Percentiles rank a stretch among this genome's conserved stretches.
Evolutionary conservation across 2,888 invertebrate species (phyloP).

Genomic region (Spodoptera littoralis): DNA sequence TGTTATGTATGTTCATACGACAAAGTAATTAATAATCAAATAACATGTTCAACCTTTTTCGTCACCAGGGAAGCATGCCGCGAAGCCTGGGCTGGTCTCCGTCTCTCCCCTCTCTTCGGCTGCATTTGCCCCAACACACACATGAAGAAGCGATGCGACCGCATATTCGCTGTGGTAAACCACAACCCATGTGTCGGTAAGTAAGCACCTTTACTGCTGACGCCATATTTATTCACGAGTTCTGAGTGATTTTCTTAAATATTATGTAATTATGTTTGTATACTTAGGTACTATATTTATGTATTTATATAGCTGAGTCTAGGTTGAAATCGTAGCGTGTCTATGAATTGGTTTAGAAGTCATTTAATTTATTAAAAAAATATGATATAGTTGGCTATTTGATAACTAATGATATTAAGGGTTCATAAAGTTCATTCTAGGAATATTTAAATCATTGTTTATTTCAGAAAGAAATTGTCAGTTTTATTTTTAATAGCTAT

Average conservation of each 20-base stretch:
- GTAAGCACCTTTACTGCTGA: constrained; percentile 78
- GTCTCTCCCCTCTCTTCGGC: constrained; percentile 96
- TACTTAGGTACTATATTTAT: background rate
- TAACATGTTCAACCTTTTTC: background rate
- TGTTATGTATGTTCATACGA: no score
- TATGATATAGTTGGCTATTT: no score
- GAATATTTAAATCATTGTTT: no score
- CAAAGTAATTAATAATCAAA: no score
- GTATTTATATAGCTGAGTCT: no score
- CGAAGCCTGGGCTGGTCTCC: constrained; percentile 95
- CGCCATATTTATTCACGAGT: constrained; percentile 66
- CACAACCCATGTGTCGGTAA: constrained; percentile 98
- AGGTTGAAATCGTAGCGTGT: no score
- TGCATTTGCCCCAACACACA: constrained; percentile 97
- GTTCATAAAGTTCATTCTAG: no score
- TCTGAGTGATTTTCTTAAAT: constrained; percentile 75
- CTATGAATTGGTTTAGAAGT: no score
- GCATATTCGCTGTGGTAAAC: constrained; percentile 96
- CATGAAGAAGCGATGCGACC: constrained; percentile 95
- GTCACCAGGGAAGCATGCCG: constrained; percentile 93
- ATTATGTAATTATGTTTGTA: background rate
- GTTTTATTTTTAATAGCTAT: no score
- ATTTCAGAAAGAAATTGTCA: no score
- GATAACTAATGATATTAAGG: no score
- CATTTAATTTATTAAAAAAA: no score